These are phyloP conservation scores for Halesus radiatus DNA, from an alignment of 1,140 invertebrate genomes.

Conservation along the genomic window DNA sequence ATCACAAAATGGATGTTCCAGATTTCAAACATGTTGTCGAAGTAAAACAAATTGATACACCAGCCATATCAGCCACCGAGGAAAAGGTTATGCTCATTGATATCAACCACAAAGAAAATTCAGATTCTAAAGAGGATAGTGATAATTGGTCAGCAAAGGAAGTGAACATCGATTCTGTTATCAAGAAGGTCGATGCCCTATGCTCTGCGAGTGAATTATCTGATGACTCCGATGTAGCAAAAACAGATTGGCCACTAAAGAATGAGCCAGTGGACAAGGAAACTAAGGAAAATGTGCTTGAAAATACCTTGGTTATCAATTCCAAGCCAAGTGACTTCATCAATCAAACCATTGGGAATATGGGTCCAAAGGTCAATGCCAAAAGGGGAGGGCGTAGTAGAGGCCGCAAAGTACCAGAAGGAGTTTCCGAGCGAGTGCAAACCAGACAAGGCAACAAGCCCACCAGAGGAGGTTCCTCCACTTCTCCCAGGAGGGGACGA, in stretches of 20 bases:
- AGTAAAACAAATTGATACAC: constrained; percentile 14
- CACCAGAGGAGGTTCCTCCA: constrained; percentile 65
- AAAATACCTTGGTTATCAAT: constrained; percentile 13
- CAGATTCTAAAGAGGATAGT: constrained; percentile 76
- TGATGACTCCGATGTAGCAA: constrained; percentile 38
- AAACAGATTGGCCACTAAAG: constrained; percentile 18
- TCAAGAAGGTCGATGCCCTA: constrained; percentile 80
- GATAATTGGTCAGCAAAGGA: constrained; percentile 84
- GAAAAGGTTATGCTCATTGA: constrained; percentile 10
- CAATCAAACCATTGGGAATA: constrained; percentile 47
- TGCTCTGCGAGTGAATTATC: constrained; percentile 59
- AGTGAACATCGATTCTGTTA: constrained; percentile 83
- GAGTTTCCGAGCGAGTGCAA: constrained; percentile 65
- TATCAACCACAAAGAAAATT: constrained; percentile 38
- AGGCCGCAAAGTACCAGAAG: constrained; percentile 70
- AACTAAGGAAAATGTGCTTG: constrained; percentile 38
- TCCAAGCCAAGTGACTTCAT: constrained; percentile 43
- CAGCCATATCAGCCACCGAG: background rate
- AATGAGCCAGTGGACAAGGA: constrained; percentile 49
- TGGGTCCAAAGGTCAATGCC: constrained; percentile 56
- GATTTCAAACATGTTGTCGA: constrained; percentile 73
- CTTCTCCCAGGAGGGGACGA: constrained; percentile 66
- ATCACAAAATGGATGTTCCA: constrained; percentile 15
- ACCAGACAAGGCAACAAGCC: constrained; percentile 72
- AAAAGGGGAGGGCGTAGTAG: constrained; percentile 71